A percentile compares a stretch with the other conserved stretches of the same genome.
Evolutionary conservation across 2,797 vertebrate genomes (phyloP).

Genomic region (Falco novaeseelandiae): DNA sequence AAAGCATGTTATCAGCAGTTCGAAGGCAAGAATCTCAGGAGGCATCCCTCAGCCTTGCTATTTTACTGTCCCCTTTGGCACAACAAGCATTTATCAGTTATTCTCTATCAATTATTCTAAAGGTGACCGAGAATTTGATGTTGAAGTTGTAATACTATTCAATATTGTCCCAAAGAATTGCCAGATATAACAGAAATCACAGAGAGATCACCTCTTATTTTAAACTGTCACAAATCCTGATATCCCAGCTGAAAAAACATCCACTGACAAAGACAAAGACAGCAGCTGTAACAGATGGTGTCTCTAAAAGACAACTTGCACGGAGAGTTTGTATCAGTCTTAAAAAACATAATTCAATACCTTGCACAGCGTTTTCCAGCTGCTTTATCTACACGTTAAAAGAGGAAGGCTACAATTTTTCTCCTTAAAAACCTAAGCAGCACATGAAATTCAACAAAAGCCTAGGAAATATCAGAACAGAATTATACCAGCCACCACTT

Average conservation of each 20-base stretch:
- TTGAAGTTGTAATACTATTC: background rate
- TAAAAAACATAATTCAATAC: background rate
- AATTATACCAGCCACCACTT: background rate
- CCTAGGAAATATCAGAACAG: background rate
- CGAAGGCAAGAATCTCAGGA: background rate
- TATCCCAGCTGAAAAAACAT: background rate
- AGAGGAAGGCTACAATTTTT: background rate
- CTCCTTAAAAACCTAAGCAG: background rate
- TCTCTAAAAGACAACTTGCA: background rate
- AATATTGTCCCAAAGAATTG: background rate
- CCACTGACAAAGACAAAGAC: background rate
- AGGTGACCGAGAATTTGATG: background rate
- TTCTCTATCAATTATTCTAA: background rate
- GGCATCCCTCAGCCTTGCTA: background rate
- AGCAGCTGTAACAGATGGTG: background rate
- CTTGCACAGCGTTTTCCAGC: background rate
- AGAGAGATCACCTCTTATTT: background rate
- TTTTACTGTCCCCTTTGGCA: background rate
- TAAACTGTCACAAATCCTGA: background rate
- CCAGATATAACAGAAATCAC: background rate
- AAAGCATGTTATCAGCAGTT: background rate
- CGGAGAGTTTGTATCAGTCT: background rate
- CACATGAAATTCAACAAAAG: background rate
- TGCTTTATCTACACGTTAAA: background rate
- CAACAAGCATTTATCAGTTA: fast-evolving